A percentile compares a stretch with the other conserved stretches of the same genome.
These are phyloP conservation scores for Helicoverpa assulta DNA, from an alignment of 2,888 invertebrate species.

Conservation along the genomic window DNA sequence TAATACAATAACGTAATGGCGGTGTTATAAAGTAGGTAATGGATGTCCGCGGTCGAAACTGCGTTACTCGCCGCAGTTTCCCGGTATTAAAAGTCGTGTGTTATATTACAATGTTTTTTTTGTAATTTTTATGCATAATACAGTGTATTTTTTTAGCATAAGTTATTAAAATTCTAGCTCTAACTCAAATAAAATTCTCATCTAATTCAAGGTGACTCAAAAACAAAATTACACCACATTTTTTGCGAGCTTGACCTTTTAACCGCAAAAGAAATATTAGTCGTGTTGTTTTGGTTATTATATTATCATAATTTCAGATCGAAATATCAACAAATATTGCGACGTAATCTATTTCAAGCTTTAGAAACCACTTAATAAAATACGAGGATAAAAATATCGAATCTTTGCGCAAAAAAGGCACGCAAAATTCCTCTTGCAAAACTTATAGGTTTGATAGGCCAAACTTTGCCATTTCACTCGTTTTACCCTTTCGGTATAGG, in stretches of 20 bases:
- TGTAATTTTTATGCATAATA: neutral
- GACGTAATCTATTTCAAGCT: constrained; percentile 18
- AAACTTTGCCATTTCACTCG: constrained; percentile 58
- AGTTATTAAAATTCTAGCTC: neutral
- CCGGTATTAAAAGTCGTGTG: constrained; percentile 6
- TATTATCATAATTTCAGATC: constrained; percentile 2
- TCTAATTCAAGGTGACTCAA: no score
- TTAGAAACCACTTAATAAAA: constrained; percentile 1
- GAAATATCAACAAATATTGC: constrained; percentile 5
- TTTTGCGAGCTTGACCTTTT: neutral
- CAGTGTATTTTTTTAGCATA: neutral
- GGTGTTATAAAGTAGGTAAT: constrained; percentile 27
- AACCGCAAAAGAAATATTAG: neutral
- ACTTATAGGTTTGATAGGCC: constrained; percentile 39
- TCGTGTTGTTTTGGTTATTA: neutral
- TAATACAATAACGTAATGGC: constrained; percentile 24
- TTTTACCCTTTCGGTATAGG: constrained; percentile 65
- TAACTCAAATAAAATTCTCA: no score
- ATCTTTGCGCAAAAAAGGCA: constrained; percentile 25
- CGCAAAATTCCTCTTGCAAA: constrained; percentile 30
- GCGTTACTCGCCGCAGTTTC: neutral
- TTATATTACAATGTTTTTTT: constrained; percentile 1
- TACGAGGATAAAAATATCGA: constrained; percentile 35
- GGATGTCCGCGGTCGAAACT: constrained; percentile 1
- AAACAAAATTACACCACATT: neutral